phyloP scores from a whole-genome alignment of 2,113 vertebrate genomes.

The Corythaeola cristata region DNA sequence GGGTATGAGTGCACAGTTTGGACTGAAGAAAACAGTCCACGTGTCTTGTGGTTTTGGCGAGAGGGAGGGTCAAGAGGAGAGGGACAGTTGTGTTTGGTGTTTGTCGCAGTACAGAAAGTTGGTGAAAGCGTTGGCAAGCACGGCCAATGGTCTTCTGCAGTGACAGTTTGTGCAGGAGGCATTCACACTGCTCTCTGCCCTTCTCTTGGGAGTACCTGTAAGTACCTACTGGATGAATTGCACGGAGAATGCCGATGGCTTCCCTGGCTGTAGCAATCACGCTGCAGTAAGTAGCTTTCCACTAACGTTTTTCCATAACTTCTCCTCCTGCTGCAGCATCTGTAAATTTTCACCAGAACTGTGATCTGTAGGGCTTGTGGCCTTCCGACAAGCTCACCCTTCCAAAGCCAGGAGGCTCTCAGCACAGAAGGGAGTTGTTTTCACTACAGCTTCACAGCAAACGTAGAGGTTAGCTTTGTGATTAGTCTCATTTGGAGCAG shows the following conservation, averaged over 20 bases:
- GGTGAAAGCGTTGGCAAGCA: neutral
- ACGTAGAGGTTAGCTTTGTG: neutral
- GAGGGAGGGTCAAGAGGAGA: neutral
- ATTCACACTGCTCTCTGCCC: neutral
- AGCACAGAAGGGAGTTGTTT: neutral
- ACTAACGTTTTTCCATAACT: neutral
- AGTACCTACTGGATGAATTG: neutral
- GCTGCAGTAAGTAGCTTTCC: neutral
- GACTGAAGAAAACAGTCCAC: neutral
- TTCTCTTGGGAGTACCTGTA: neutral
- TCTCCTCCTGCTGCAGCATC: neutral
- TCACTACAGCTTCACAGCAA: neutral
- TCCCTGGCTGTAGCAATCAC: neutral
- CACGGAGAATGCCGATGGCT: neutral
- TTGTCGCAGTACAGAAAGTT: neutral
- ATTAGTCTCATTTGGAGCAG: neutral
- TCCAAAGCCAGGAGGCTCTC: neutral
- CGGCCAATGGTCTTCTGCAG: neutral
- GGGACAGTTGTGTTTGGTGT: neutral
- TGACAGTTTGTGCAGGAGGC: neutral
- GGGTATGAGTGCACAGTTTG: neutral
- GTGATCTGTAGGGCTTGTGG: neutral
- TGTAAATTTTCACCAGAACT: neutral
- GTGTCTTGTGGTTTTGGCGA: accelerated
- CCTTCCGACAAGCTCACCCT: neutral